Conservation (phyloP, 2,113 vertebrate species). For the Gallinago paraguaiae region DNA sequence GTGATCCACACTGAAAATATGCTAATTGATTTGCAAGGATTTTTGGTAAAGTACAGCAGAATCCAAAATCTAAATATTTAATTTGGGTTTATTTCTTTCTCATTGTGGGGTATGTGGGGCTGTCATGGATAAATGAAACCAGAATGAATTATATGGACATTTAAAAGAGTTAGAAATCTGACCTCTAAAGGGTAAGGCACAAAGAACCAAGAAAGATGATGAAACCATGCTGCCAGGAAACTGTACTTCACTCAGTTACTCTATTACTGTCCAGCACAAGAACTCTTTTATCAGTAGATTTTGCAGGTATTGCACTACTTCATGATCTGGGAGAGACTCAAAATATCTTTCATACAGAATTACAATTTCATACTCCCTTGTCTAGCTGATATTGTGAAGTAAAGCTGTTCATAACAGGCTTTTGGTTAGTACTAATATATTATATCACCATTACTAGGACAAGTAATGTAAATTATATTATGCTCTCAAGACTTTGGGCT, state of each 20-base stretch:
- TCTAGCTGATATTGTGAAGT: background rate
- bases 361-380: background rate
- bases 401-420: background rate
- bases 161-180: background rate
- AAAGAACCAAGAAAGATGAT: background rate
- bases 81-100: background rate
- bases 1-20: background rate
- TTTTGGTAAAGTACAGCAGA: background rate
- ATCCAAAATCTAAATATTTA: background rate
- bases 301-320: background rate
- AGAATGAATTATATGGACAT: background rate
- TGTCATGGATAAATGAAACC: background rate
- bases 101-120: background rate
- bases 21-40: rapidly evolving
- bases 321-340: background rate
- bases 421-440: background rate
- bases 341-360: background rate
- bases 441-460: background rate
- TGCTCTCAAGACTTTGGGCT: background rate
- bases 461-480: background rate
- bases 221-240: background rate
- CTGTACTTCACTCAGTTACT: background rate
- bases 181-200: background rate
- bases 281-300: background rate
- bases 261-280: background rate